phyloP scores from a whole-genome alignment of 2,113 vertebrate species.

The Gobio gobio region DNA sequence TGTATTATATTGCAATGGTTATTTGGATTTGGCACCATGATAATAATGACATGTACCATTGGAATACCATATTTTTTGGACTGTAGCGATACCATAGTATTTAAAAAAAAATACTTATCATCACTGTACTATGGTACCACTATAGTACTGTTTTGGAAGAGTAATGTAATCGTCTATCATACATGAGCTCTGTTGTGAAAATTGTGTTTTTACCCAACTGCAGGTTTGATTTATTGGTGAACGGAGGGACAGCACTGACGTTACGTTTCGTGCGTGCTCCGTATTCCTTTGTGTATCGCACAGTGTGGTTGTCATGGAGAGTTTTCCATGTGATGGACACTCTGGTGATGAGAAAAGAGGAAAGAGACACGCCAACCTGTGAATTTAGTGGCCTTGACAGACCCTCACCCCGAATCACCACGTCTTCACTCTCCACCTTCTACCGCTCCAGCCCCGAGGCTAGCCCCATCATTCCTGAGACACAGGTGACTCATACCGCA shows the following conservation, averaged over 20 bases:
- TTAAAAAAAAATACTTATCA: neutral
- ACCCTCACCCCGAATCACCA: slow-evolving; percentile 88
- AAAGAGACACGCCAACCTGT: slow-evolving; percentile 94
- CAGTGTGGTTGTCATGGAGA: slow-evolving; percentile 96
- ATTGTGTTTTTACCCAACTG: neutral
- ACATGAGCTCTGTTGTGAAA: neutral
- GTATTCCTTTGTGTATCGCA: slow-evolving; percentile 88
- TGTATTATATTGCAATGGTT: neutral
- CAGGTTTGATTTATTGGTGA: slow-evolving; percentile 96
- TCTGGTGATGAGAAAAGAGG: slow-evolving; percentile 95
- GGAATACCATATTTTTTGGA: neutral
- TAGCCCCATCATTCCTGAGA: slow-evolving; percentile 95
- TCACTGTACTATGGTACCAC: neutral
- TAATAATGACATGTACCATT: neutral
- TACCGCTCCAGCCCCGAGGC: slow-evolving; percentile 92
- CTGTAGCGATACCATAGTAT: neutral
- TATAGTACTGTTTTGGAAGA: neutral
- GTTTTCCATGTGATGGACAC: slow-evolving; percentile 98
- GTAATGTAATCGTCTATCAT: neutral
- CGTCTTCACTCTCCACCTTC: slow-evolving; percentile 92
- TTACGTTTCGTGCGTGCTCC: slow-evolving; percentile 92
- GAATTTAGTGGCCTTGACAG: slow-evolving; percentile 91
- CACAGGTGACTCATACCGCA: slow-evolving; percentile 83
- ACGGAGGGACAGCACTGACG: slow-evolving; percentile 91
- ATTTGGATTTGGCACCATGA: neutral